Base-by-base conservation (phyloP, 2,113 vertebrate genomes). In the Zapus hudsonius region DNA sequence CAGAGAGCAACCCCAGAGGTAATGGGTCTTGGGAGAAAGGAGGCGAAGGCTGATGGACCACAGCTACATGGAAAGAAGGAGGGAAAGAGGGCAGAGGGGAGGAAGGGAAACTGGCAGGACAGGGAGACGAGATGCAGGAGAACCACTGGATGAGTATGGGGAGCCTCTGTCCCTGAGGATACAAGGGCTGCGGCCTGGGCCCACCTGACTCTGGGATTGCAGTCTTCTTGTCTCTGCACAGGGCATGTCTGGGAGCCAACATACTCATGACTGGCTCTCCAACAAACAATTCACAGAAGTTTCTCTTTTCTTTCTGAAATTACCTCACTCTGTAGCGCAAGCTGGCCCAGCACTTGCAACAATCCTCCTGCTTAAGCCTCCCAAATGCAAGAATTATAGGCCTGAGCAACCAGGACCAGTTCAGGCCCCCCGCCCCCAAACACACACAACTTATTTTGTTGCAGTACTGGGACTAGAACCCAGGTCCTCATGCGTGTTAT, bases 201-300 rank as follows among this genome's bases (percentile, higher is more conserved):
- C 52, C 22, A 2, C 22, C 29, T 64, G 55, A 25, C 9, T 44
- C 47, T 3, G 3, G 64, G 42, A 40, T 3, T 0, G 1, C 2
- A 0, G 52, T 31, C 10, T 5, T 47, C 11, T 73, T 31, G 6
- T 84, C 47, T 27, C 20, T 33, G n/a, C 17, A 1, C 3, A 42
- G n/a, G 70, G 25, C 70, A 64, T 27, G 22, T 22, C 13, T 13
- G 7, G 27, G 80, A 42, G 19, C 31, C 16, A 13, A 33, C 1
- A 3, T 5, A 2, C 25, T 13, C 29, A 22, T 3, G 3, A 2
- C 17, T 52, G 7, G 13, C 33, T 63, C 8, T 79, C 64, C 4
- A 5, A 33, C 27, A 63, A 70, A 23, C 17, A 31, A 66, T 4
- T 20, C 25, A 22, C 33, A 59, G 0, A n/a, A 31, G 57, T n/a